These are phyloP conservation scores for Drosophila fungiperda DNA, from an alignment of 2,888 invertebrate species.

Conservation along the genomic window DNA sequence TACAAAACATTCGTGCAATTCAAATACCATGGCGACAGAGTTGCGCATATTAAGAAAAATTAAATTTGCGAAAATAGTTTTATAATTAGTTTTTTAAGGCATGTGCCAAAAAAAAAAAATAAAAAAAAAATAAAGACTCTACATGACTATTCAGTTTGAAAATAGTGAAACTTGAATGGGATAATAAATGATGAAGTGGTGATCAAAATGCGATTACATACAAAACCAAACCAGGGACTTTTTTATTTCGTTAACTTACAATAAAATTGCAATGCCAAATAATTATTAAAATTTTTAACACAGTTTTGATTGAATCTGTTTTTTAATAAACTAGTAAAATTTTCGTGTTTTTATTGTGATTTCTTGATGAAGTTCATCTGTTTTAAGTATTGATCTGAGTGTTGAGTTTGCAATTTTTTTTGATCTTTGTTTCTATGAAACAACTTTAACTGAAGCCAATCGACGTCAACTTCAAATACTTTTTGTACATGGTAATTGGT, in stretches of 20 bases:
- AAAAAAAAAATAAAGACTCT: conserved; percentile 11
- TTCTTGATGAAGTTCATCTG: background rate
- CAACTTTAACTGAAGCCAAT: background rate
- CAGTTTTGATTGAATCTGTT: background rate
- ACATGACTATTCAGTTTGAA: conserved; percentile 22
- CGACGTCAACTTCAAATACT: background rate
- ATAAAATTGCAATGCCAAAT: background rate
- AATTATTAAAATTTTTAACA: rapidly evolving
- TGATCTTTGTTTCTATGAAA: background rate
- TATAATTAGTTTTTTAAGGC: conserved; percentile 14
- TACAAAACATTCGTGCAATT: conserved; percentile 44
- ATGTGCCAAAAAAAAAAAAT: conserved; percentile 18
- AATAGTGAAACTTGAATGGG: conserved; percentile 12
- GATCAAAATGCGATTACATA: background rate
- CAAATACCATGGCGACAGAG: conserved; percentile 21
- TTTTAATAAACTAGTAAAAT: background rate
- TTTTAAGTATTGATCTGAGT: background rate
- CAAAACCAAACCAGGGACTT: background rate
- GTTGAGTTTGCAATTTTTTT: background rate
- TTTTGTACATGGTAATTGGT: background rate
- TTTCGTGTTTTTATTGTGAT: background rate
- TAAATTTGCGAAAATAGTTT: conserved; percentile 50
- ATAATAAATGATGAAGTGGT: conserved; percentile 7
- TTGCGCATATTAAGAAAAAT: conserved; percentile 49
- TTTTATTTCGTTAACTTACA: background rate